phyloP scores from a whole-genome alignment of 2,113 vertebrate species.

The Triplophysa siluroides region DNA sequence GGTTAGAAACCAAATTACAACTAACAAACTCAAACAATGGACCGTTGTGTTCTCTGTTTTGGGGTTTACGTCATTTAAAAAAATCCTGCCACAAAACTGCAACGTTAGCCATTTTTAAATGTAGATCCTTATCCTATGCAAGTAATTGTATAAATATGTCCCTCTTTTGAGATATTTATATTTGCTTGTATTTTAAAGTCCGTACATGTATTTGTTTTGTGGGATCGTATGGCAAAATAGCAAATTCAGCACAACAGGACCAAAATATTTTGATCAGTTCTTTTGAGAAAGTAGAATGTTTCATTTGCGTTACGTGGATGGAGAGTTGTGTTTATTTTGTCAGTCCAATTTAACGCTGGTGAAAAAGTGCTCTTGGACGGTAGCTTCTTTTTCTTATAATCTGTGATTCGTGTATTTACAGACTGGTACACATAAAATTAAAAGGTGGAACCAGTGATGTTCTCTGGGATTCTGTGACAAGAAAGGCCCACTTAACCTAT shows the following conservation, averaged over 20 bases:
- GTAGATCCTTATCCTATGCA: neutral
- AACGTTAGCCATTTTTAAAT: neutral
- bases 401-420: neutral
- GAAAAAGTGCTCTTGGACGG: neutral
- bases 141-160: neutral
- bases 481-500: too few relatives aligned
- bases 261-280: conserved; percentile 12
- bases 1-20: conserved; percentile 3
- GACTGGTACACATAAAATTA: neutral
- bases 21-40: conserved; percentile 1
- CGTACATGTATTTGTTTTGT: neutral
- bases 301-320: neutral
- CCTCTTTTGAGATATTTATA: neutral
- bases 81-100: neutral
- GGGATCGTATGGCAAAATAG: neutral
- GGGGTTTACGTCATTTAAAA: conserved; percentile 21
- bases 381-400: neutral
- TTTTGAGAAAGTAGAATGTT: neutral
- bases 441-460: neutral
- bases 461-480: too few relatives aligned
- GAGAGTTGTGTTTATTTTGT: neutral
- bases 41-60: neutral
- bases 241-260: neutral
- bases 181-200: neutral
- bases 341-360: neutral